Percentiles rank a stretch among this genome's conserved stretches.
phyloP scores from a whole-genome alignment of 2,888 invertebrate genomes.

The Celastrina argiolus region DNA sequence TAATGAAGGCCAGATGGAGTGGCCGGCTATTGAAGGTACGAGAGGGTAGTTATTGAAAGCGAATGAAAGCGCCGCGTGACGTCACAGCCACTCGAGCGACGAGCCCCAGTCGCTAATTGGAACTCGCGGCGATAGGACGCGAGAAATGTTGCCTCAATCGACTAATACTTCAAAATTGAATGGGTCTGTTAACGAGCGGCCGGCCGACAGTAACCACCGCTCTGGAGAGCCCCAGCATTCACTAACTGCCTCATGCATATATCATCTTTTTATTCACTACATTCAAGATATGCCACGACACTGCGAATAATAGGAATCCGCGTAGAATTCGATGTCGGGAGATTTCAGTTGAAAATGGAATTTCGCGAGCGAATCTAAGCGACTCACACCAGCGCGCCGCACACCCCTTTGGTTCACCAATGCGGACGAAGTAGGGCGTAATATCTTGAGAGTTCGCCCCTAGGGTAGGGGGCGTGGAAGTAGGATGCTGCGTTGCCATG shows the following conservation, averaged over 20 bases:
- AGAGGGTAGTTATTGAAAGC: conserved; percentile 76
- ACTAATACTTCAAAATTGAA: conserved; percentile 75
- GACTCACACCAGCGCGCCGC: conserved; percentile 59
- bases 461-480: conserved; percentile 78
- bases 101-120: conserved; percentile 75
- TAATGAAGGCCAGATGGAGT: conserved; percentile 76
- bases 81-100: conserved; percentile 71
- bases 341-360: conserved; percentile 44
- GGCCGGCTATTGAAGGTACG: conserved; percentile 71
- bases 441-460: conserved; percentile 76
- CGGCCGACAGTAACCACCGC: conserved; percentile 64
- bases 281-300: conserved; percentile 33
- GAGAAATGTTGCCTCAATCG: conserved; percentile 72
- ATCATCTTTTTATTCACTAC: conserved; percentile 40
- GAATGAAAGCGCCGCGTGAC: conserved; percentile 72
- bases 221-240: conserved; percentile 55
- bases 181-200: conserved; percentile 73
- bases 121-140: conserved; percentile 72
- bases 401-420: conserved; percentile 75
- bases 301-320: conserved; percentile 33
- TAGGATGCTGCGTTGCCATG: conserved; percentile 80
- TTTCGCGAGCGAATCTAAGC: conserved; percentile 52
- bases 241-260: conserved; percentile 44
- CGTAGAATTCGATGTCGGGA: conserved; percentile 38
- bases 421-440: conserved; percentile 75